A percentile compares a stretch with the other conserved stretches of the same genome.
Evolutionary conservation across 2,797 vertebrate genomes (phyloP).

Genomic region (Gymnoscopelus braueri): DNA sequence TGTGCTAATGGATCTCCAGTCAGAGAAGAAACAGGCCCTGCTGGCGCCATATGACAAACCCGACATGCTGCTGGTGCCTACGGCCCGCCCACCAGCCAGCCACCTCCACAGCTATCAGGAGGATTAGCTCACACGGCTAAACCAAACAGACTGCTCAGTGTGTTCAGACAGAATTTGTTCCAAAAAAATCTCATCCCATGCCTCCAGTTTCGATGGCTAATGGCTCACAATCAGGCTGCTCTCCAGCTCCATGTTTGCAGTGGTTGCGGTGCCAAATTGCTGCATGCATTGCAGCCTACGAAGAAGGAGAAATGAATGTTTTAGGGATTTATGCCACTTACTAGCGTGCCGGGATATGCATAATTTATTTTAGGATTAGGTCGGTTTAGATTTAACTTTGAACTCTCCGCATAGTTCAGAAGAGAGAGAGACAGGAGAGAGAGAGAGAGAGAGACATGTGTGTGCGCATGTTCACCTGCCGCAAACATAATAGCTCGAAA

Average conservation of each 20-base stretch:
- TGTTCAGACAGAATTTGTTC: conserved; percentile 72
- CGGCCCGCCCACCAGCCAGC: conserved; percentile 77
- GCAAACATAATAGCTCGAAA: conserved; percentile 24
- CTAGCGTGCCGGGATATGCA: conserved; percentile 72
- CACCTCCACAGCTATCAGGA: conserved; percentile 79
- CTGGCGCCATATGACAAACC: conserved; percentile 80
- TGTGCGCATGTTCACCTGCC: conserved; percentile 30
- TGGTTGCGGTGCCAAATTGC: conserved; percentile 59
- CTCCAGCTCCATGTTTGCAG: conserved; percentile 45
- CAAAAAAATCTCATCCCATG: conserved; percentile 57
- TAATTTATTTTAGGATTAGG: conserved; percentile 78
- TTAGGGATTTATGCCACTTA: conserved; percentile 65
- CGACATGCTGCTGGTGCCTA: conserved; percentile 80
- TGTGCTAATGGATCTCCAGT: conserved; percentile 71
- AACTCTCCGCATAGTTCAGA: conserved; percentile 61
- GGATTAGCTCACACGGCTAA: conserved; percentile 78
- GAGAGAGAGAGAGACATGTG: conserved; percentile 1
- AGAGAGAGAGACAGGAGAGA: conserved; percentile 28
- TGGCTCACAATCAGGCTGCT: conserved; percentile 56
- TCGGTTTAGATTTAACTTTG: conserved; percentile 71
- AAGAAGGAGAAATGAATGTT: conserved; percentile 58
- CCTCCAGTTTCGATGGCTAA: conserved; percentile 71
- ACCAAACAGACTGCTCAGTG: conserved; percentile 74
- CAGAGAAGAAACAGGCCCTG: conserved; percentile 76
- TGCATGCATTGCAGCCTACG: conserved; percentile 22